Conservation (phyloP, 2,113 vertebrate species). For the Mastomys coucha region DNA sequence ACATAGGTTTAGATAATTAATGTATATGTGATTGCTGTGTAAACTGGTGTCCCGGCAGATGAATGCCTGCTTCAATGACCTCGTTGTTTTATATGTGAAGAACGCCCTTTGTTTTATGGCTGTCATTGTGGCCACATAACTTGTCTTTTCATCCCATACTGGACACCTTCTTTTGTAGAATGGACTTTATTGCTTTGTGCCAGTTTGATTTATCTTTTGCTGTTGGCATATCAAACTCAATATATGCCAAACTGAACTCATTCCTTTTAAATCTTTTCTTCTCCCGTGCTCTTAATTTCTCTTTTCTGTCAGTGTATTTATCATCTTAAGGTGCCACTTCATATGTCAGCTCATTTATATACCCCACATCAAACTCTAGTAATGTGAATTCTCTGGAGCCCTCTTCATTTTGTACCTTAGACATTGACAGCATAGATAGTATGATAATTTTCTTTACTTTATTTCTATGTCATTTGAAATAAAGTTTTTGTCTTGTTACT, state of each 20-base stretch:
- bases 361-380: neutral
- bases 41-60: slow-evolving; percentile 7
- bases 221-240: slow-evolving; percentile 10
- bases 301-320: slow-evolving; percentile 47
- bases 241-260: slow-evolving; percentile 34
- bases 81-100: slow-evolving; percentile 26
- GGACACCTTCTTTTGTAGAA: slow-evolving; percentile 36
- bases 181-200: slow-evolving; percentile 51
- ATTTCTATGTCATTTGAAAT: neutral
- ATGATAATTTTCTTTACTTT: slow-evolving; percentile 33
- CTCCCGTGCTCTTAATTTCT: slow-evolving; percentile 46
- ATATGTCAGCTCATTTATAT: neutral
- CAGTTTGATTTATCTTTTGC: slow-evolving; percentile 60
- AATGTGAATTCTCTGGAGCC: neutral
- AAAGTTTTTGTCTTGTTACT: slow-evolving; percentile 46
- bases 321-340: neutral
- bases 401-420: slow-evolving; percentile 38
- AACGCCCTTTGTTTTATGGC: slow-evolving; percentile 26
- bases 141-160: slow-evolving; percentile 28
- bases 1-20: slow-evolving; percentile 17
- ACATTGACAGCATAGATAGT: slow-evolving; percentile 1
- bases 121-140: neutral
- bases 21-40: neutral
- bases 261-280: slow-evolving; percentile 29
- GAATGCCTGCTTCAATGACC: neutral